phyloP scores from a whole-genome alignment of 2,113 vertebrate genomes.

The Myiagra hebetior region DNA sequence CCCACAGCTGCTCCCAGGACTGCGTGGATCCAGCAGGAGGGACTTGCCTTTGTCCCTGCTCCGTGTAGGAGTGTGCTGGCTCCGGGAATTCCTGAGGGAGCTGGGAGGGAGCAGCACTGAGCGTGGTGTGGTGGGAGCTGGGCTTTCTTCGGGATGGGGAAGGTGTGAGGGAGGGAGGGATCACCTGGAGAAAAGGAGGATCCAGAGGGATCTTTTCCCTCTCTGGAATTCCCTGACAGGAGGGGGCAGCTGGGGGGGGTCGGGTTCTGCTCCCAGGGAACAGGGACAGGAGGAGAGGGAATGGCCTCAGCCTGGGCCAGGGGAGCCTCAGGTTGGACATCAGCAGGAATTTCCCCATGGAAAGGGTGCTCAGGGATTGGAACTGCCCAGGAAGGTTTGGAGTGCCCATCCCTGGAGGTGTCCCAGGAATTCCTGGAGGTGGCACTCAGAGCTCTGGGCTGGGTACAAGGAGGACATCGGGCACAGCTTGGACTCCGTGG shows the following conservation, averaged over 20 bases:
- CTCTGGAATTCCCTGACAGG: background rate
- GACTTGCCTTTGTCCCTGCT: fast-evolving
- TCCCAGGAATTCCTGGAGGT: background rate
- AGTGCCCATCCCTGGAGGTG: background rate
- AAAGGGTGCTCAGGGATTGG: background rate
- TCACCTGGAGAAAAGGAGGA: background rate
- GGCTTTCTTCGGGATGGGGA: background rate
- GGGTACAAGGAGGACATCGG: fast-evolving
- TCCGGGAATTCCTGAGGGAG: background rate
- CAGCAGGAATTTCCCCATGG: background rate
- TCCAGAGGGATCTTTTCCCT: no score
- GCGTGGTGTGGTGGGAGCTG: fast-evolving
- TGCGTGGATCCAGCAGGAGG: fast-evolving
- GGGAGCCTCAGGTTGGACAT: background rate
- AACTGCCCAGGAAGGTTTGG: background rate
- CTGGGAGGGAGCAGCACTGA: background rate
- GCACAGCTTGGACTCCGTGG: fast-evolving
- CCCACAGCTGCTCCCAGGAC: fast-evolving
- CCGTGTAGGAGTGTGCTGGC: fast-evolving
- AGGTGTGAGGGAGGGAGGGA: background rate
- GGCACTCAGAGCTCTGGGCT: background rate
- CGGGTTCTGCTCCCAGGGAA: background rate
- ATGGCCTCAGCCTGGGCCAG: background rate
- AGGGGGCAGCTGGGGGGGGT: background rate
- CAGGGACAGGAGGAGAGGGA: background rate